Evolutionary conservation across 2,113 vertebrate genomes (phyloP), one percentile per base, ranked within the genome.

Genomic region (Limanda limanda): DNA sequence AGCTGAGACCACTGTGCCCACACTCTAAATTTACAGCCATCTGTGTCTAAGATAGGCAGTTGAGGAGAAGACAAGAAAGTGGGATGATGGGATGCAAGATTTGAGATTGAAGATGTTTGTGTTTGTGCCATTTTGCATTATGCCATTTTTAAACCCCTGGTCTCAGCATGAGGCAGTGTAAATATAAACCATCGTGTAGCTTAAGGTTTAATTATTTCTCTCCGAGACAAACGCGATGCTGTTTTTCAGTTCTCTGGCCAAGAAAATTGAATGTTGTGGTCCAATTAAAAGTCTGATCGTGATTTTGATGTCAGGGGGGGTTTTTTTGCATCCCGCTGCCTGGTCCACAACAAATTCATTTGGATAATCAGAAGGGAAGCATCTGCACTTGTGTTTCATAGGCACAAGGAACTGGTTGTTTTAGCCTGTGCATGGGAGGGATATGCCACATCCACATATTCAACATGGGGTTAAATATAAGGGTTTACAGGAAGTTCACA

Each of bases 1-100:
- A 73, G 88, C 77, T 31, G 54, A 76, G 67, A 42, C 66, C 2
- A 35, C 13, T 18, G 45, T 15, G 59, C 79, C 55, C 57, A 17
- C 20, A 60, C 57, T 65, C 64, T 45, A 57, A 76, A 55, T 77
- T 61, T 17, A 45, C 45, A 35, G 35, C 15, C 45, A 48, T 48
- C 45, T 18, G 45, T 42, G 45, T 6, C 45, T 48, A 3, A 3
- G 13, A 42, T 13, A 42, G 40, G 12, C 40, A 18, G 15, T 5
- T 59, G 15, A 31, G 45, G 20, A n/a, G 6, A 70, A 25, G 51
- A 60, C 15, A 51, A 31, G 5, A 17, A 48, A 55, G 9, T n/a
- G 11, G 5, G 37, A 47, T 12, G 5, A 27, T 27, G 21, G 15
- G 12, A 21, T 31, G 31, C 31, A 55, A 21, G 48, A 55, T 37